Conservation (phyloP, 2,888 invertebrate genomes). For the Octodonta nipae region DNA sequence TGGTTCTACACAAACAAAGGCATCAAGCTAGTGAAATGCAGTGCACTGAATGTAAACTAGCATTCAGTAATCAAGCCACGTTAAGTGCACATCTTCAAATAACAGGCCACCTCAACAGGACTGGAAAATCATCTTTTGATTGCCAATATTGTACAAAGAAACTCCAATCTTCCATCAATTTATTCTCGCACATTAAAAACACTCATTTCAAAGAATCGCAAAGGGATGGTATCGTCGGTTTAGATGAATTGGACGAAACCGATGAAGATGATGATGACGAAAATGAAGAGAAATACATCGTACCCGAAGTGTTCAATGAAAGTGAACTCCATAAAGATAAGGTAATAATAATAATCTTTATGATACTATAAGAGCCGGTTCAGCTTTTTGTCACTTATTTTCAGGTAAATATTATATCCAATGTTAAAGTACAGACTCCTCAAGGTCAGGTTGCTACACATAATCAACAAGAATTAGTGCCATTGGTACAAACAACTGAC, state of each 20-base stretch:
- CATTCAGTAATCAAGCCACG: conserved; percentile 36
- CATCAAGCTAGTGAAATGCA: conserved; percentile 42
- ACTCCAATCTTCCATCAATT: conserved; percentile 53
- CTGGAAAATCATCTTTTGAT: conserved; percentile 28
- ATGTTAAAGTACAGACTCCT: conserved; percentile 20
- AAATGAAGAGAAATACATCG: conserved; percentile 20
- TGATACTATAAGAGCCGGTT: too few species aligned
- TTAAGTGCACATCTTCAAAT: conserved; percentile 42
- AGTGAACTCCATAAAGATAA: conserved; percentile 15
- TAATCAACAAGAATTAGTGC: conserved; percentile 11
- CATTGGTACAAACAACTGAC: conserved; percentile 37
- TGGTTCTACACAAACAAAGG: conserved; percentile 55
- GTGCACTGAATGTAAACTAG: conserved; percentile 44
- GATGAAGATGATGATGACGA: conserved; percentile 24
- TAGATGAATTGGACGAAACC: conserved; percentile 13
- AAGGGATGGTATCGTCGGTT: conserved; percentile 46
- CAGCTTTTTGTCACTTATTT: conserved; percentile 3
- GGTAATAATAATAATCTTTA: conserved; percentile 6
- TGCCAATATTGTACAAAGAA: conserved; percentile 65
- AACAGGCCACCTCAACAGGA: conserved; percentile 36
- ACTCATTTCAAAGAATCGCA: conserved; percentile 51
- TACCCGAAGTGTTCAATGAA: conserved; percentile 16
- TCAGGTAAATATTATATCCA: conserved; percentile 23
- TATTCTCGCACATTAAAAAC: conserved; percentile 58
- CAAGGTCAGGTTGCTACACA: conserved; percentile 10